phyloP scores from a whole-genome alignment of 2,888 invertebrate species.

The Eupeodes luniger region DNA sequence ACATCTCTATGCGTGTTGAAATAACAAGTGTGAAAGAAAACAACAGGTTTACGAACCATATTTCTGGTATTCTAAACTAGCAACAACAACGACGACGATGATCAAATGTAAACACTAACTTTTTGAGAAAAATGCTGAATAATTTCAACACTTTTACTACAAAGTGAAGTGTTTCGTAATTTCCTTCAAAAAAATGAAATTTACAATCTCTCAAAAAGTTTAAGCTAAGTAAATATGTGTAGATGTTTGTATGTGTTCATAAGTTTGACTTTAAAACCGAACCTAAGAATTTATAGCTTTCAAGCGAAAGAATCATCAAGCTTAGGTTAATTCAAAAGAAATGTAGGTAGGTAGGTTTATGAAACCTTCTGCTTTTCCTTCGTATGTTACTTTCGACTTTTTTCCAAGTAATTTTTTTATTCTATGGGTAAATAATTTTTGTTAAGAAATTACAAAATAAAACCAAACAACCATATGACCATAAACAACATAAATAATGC shows the following conservation, averaged over 20 bases:
- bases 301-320: slow-evolving; percentile 43
- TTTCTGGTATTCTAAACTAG: too few relatives aligned
- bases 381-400: slow-evolving; percentile 52
- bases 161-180: slow-evolving; percentile 28
- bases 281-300: slow-evolving; percentile 53
- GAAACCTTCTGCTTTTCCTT: neutral
- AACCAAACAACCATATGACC: slow-evolving; percentile 38
- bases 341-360: neutral
- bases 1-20: too few relatives aligned
- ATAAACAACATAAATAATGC: slow-evolving; percentile 63
- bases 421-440: slow-evolving; percentile 13
- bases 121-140: slow-evolving; percentile 32
- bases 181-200: slow-evolving; percentile 40
- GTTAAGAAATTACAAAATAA: slow-evolving; percentile 48
- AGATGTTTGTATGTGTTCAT: neutral
- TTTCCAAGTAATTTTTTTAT: neutral
- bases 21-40: slow-evolving; percentile 4
- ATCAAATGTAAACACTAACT: neutral
- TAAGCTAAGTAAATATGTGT: neutral
- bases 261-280: slow-evolving; percentile 24
- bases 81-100: too few relatives aligned
- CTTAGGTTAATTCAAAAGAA: neutral
- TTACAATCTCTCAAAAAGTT: slow-evolving; percentile 22
- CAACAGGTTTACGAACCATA: neutral
- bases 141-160: slow-evolving; percentile 22